A percentile compares a stretch with the other conserved stretches of the same genome.
Conservation (phyloP, 2,113 vertebrate species). For the Myocastor coypus region DNA sequence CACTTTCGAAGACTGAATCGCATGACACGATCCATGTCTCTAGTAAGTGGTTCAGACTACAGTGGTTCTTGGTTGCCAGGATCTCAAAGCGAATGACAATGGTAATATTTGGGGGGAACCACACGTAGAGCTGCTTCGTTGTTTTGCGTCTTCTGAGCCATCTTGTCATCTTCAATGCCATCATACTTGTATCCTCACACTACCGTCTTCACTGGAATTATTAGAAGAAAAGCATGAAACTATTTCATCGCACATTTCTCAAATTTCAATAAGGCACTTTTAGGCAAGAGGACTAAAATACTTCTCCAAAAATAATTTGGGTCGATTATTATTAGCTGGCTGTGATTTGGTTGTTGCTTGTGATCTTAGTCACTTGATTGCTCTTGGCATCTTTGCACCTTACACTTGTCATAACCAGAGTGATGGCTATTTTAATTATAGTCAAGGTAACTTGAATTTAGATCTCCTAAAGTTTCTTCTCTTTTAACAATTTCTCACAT, state of each 20-base stretch:
- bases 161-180: not conserved
- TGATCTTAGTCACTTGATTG: not conserved
- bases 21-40: not conserved
- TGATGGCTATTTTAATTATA: conserved; percentile 34
- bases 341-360: not conserved
- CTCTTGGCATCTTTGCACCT: not conserved
- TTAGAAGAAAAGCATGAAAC: not conserved
- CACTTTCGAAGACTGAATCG: not conserved
- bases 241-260: not conserved
- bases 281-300: not conserved
- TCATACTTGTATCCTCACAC: not conserved
- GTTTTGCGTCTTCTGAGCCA: not conserved
- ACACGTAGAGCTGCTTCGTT: not conserved
- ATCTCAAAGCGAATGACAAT: not conserved
- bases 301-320: not conserved
- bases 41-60: not conserved
- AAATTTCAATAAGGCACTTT: not conserved
- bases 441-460: conserved; percentile 58
- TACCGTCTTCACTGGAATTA: not conserved
- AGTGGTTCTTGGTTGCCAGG: not conserved
- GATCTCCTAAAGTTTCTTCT: conserved; percentile 1
- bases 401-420: not conserved
- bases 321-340: not conserved
- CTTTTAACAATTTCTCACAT: conserved; percentile 54
- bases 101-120: not conserved